Conservation (phyloP, 2,797 vertebrate genomes). For the Sparidentex hasta region DNA sequence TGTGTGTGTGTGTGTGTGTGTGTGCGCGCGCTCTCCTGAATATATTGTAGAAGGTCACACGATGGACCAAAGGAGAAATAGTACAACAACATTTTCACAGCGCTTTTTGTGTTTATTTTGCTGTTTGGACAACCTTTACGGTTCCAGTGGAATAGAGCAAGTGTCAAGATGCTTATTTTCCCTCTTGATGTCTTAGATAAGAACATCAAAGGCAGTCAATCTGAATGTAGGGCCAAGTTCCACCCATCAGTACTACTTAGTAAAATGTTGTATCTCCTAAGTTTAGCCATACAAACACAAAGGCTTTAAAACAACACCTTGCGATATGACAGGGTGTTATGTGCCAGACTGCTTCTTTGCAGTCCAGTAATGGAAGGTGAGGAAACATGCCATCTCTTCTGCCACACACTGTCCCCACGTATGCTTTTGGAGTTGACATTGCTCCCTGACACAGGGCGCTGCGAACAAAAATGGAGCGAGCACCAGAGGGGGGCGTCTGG, state of each 20-base stretch:
- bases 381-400: background rate
- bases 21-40: background rate
- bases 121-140: background rate
- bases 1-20: background rate
- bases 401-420: background rate
- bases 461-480: background rate
- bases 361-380: background rate
- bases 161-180: background rate
- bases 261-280: background rate
- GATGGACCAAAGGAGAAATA: background rate
- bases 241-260: background rate
- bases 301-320: background rate
- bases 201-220: background rate
- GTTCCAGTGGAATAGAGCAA: too few species aligned
- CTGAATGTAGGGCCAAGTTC: background rate
- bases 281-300: background rate
- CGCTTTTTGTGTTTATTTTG: background rate
- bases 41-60: slow-evolving; percentile 7
- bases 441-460: background rate
- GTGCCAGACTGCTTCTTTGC: background rate
- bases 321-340: background rate
- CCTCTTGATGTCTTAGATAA: background rate
- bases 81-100: background rate
- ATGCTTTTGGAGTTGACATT: background rate
- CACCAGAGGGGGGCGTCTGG: background rate